phyloP scores from a whole-genome alignment of 64 coral and sea anemone species.

The Stichodactyla mertensii region DNA sequence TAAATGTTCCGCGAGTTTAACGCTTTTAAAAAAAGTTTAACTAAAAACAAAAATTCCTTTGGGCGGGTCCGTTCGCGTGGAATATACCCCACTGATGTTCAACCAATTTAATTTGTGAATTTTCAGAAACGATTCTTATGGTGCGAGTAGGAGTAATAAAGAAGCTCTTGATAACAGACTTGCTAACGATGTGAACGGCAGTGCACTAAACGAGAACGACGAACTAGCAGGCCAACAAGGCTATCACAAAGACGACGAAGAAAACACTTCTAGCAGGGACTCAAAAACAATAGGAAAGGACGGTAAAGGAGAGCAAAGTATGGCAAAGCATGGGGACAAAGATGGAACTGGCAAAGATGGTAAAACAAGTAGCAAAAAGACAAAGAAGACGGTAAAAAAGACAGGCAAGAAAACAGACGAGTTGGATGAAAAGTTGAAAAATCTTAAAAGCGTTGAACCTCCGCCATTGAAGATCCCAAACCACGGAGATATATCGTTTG shows the following conservation, averaged over 20 bases:
- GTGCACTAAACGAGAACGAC: background rate
- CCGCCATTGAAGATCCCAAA: conserved; percentile 42
- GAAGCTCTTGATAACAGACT: background rate
- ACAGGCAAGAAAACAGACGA: conserved; percentile 33
- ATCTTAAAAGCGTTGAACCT: conserved; percentile 42
- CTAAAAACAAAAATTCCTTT: no score
- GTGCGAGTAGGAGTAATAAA: background rate
- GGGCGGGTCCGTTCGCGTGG: no score
- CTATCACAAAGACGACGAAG: background rate
- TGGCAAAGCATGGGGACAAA: background rate
- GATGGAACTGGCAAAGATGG: background rate
- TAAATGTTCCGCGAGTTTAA: no score
- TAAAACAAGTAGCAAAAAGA: conserved; percentile 31
- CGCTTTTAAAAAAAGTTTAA: no score
- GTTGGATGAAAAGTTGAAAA: conserved; percentile 62
- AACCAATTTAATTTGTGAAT: background rate
- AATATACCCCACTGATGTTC: background rate
- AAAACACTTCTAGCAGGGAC: background rate
- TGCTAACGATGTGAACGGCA: conserved; percentile 6
- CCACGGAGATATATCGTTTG: conserved; percentile 10
- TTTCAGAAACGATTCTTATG: conserved; percentile 16
- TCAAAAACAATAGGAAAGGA: background rate
- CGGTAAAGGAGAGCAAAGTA: background rate
- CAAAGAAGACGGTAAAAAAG: conserved; percentile 56
- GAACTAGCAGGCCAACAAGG: background rate